These are phyloP conservation scores for Chrysogorgia sp. DNA, from an alignment of 92 coral and sea anemone genomes.

Conservation along the genomic window DNA sequence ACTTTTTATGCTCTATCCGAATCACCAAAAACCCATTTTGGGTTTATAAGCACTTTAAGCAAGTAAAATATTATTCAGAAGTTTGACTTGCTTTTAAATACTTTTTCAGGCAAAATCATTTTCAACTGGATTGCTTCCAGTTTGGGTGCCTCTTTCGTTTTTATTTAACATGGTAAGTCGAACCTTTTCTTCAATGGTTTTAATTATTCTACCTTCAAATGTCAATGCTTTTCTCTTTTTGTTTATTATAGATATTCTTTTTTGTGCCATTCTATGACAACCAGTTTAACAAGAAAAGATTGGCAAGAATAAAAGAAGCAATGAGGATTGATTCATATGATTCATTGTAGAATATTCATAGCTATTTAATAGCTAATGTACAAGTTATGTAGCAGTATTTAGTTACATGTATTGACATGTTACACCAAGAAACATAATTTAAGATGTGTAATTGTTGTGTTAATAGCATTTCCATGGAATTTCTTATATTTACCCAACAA, in stretches of 20 bases:
- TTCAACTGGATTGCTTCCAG: constrained; percentile 90
- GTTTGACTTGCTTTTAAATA: background rate
- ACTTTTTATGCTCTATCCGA: too few relatives aligned
- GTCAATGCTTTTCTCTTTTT: background rate
- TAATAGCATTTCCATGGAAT: too few relatives aligned
- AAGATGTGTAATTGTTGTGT: too few relatives aligned
- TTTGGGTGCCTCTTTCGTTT: constrained; percentile 84
- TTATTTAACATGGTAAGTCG: constrained; percentile 79
- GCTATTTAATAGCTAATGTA: background rate
- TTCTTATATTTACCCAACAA: too few relatives aligned
- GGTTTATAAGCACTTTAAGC: too few relatives aligned
- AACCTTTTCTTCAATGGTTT: background rate
- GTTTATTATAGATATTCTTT: constrained; percentile 70
- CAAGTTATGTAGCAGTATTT: background rate
- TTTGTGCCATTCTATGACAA: constrained; percentile 89
- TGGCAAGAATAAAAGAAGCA: constrained; percentile 70
- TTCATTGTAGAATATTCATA: background rate
- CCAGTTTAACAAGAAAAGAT: constrained; percentile 71
- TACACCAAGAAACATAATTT: too few relatives aligned
- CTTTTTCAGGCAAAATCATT: constrained; percentile 80
- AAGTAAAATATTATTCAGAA: background rate
- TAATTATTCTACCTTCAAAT: background rate
- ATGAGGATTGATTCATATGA: constrained; percentile 54
- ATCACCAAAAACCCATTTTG: too few relatives aligned
- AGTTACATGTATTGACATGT: too few relatives aligned